Conservation (phyloP, 2,797 vertebrate species). For the Limnodromus scolopaceus region DNA sequence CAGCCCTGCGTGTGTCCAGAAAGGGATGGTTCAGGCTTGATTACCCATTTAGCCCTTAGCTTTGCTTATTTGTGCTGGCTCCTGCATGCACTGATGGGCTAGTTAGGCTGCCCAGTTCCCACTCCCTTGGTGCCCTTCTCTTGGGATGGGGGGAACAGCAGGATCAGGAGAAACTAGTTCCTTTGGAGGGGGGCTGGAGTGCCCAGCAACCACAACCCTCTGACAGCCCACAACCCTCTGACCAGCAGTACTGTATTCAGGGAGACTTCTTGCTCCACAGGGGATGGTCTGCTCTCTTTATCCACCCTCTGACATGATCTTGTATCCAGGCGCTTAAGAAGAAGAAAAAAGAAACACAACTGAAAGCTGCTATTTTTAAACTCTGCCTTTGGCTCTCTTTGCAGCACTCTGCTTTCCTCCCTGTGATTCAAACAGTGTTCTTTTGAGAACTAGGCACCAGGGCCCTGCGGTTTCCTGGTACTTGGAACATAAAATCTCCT, state of each 20-base stretch:
- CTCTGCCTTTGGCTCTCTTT: conserved; percentile 9
- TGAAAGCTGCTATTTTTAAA: conserved; percentile 59
- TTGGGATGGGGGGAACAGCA: neutral
- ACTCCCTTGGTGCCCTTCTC: neutral
- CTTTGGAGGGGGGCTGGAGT: neutral
- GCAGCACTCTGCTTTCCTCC: conserved; percentile 8
- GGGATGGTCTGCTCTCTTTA: conserved; percentile 30
- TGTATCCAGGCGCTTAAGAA: conserved; percentile 47
- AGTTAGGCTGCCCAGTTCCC: neutral
- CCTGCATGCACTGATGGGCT: neutral
- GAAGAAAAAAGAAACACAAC: conserved; percentile 58
- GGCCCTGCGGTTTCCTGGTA: conserved; percentile 49
- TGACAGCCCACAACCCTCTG: neutral
- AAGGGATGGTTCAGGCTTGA: neutral
- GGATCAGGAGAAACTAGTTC: neutral
- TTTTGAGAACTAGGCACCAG: conserved; percentile 54
- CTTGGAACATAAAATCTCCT: conserved; percentile 57
- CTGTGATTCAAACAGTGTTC: conserved; percentile 42
- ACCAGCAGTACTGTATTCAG: neutral
- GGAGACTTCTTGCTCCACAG: conserved; percentile 9
- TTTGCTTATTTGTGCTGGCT: neutral
- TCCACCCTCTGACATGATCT: conserved; percentile 25
- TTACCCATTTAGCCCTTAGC: neutral
- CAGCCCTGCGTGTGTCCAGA: neutral
- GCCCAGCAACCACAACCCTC: neutral